These are phyloP conservation scores for Euspilapteryx auroguttella DNA, from an alignment of 2,888 invertebrate genomes.

Conservation along the genomic window DNA sequence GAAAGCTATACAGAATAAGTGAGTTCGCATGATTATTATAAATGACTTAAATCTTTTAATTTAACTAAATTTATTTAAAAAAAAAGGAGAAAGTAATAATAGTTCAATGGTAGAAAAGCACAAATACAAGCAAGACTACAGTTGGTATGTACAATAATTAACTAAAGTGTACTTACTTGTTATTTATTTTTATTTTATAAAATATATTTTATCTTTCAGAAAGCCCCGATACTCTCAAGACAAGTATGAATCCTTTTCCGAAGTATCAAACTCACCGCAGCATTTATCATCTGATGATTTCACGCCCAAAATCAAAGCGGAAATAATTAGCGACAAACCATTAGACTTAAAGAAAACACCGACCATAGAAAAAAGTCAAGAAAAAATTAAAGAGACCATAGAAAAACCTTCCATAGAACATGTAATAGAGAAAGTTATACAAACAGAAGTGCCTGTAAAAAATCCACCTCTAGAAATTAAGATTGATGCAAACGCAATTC, in stretches of 20 bases:
- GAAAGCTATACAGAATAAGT: conserved; percentile 45
- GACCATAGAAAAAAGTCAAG: conserved; percentile 9
- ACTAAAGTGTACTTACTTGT: background rate
- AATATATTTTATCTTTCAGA: conserved; percentile 21
- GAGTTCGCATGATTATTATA: conserved; percentile 10
- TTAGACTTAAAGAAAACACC: no score
- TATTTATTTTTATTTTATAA: background rate
- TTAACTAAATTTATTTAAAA: no score
- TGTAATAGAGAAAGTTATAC: background rate
- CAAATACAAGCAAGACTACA: no score
- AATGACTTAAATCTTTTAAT: no score
- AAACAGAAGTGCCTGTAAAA: conserved; percentile 15
- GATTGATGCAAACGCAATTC: conserved; percentile 38
- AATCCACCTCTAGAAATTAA: conserved; percentile 31
- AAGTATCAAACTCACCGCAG: conserved; percentile 44
- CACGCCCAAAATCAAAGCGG: conserved; percentile 27
- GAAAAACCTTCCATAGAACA: no score
- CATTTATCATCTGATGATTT: conserved; percentile 35
- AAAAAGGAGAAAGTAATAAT: no score
- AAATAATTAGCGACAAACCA: no score
- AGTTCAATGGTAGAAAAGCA: no score
- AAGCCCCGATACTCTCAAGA: conserved; percentile 46
- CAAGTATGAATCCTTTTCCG: conserved; percentile 45
- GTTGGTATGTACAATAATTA: no score
- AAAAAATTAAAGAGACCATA: conserved; percentile 27